These are phyloP conservation scores for Frankliniella intonsa DNA, from an alignment of 2,888 invertebrate species.

Conservation along the genomic window DNA sequence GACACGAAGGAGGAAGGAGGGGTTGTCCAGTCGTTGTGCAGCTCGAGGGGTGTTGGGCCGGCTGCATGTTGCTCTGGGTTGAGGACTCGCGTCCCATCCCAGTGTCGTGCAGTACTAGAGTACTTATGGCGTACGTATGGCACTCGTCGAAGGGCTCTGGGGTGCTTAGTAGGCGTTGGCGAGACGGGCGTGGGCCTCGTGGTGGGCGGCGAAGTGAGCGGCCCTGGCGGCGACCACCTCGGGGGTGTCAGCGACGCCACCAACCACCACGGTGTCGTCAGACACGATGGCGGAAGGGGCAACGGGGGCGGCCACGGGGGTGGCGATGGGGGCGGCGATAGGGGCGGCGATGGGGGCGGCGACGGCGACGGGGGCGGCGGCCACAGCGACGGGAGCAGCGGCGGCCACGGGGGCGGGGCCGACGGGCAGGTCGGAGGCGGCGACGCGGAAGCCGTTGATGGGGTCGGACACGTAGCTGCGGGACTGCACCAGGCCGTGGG, in stretches of 20 bases:
- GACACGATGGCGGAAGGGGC: constrained; percentile 42
- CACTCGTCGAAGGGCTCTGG: not conserved
- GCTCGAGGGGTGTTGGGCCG: too few species aligned
- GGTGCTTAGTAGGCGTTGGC: constrained; percentile 27
- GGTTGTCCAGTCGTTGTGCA: not conserved
- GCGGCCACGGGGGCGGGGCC: constrained; percentile 47
- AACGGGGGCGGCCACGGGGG: constrained; percentile 41
- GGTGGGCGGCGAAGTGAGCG: constrained; percentile 34
- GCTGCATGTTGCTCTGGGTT: not conserved
- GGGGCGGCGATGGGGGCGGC: constrained; percentile 39
- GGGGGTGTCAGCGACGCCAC: constrained; percentile 34
- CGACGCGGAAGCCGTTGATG: constrained; percentile 60
- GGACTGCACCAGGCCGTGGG: constrained; percentile 58
- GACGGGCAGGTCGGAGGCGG: constrained; percentile 58
- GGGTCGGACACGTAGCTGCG: constrained; percentile 61
- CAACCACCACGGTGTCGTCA: constrained; percentile 28
- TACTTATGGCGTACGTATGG: too few species aligned
- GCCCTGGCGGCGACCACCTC: constrained; percentile 35
- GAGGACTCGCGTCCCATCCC: not conserved
- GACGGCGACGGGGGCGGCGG: constrained; percentile 41
- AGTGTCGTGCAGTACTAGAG: too few species aligned
- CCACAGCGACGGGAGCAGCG: constrained; percentile 46
- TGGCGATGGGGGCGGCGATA: constrained; percentile 38
- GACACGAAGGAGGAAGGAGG: not conserved
- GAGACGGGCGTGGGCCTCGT: constrained; percentile 34